Percentiles rank a stretch among this genome's conserved stretches.
These are phyloP conservation scores for Asbolus verrucosus DNA, from an alignment of 1,140 invertebrate species.

Conservation along the genomic window DNA sequence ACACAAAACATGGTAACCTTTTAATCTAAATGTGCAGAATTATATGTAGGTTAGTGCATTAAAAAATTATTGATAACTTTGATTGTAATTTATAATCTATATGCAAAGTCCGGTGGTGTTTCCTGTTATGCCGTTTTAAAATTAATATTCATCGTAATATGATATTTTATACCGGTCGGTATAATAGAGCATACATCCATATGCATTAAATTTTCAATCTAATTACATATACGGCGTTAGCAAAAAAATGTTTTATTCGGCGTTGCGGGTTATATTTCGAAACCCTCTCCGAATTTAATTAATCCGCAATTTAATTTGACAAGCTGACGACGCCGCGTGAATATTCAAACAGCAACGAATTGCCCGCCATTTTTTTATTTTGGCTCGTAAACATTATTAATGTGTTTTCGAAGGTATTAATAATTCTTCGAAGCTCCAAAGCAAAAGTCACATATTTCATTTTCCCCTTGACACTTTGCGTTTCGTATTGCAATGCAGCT, in stretches of 20 bases:
- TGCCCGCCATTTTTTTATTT: conserved; percentile 1
- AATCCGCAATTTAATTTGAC: conserved; percentile 11
- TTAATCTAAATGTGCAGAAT: no score
- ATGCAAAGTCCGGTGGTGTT: conserved; percentile 23
- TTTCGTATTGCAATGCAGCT: conserved; percentile 50
- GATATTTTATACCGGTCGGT: conserved; percentile 24
- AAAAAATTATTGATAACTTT: conserved; percentile 29
- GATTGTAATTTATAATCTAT: conserved; percentile 37
- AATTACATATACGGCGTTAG: conserved; percentile 22
- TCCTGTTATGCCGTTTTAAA: conserved; percentile 29
- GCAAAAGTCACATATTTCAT: conserved; percentile 54
- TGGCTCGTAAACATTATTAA: conserved; percentile 20
- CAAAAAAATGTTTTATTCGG: conserved; percentile 15
- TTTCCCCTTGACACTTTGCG: conserved; percentile 47
- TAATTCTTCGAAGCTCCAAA: conserved; percentile 39
- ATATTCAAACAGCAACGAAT: conserved; percentile 4
- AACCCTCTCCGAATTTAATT: conserved; percentile 21
- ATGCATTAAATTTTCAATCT: conserved; percentile 32
- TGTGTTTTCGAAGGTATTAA: conserved; percentile 36
- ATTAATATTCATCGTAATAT: conserved; percentile 36
- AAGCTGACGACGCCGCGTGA: conserved; percentile 2
- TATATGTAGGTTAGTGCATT: not conserved
- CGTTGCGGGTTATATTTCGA: not conserved
- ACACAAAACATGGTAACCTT: no score
- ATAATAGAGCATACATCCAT: conserved; percentile 29